Conservation (phyloP, 2,113 vertebrate species). For the Raja brachyura region DNA sequence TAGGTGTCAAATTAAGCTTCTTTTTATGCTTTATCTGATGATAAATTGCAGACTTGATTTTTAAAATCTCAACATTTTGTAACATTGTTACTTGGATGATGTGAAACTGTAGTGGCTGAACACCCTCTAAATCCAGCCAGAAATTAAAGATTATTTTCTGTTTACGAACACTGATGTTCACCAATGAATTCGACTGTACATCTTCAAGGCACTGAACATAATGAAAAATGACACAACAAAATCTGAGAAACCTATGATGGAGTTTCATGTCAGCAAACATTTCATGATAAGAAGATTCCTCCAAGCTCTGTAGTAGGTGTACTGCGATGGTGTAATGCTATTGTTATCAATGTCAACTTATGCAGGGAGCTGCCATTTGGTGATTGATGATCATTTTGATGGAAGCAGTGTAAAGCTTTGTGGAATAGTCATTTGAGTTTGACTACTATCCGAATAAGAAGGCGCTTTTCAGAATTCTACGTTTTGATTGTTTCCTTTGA, state of each 20-base stretch:
- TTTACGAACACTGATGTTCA: background rate
- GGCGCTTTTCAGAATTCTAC: background rate
- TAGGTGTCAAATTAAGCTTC: too few species aligned
- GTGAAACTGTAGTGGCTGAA: background rate
- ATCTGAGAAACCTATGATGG: background rate
- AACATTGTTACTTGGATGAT: too few species aligned
- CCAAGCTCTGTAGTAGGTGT: background rate
- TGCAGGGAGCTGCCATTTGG: background rate
- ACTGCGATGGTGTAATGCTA: background rate
- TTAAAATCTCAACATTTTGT: too few species aligned
- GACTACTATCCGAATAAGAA: background rate
- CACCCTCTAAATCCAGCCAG: background rate
- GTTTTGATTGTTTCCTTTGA: background rate
- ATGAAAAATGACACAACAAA: background rate
- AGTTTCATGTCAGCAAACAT: background rate
- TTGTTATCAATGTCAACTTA: background rate
- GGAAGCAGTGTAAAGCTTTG: background rate
- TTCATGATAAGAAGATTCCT: background rate
- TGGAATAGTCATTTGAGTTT: background rate
- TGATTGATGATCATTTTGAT: slow-evolving; percentile 1
- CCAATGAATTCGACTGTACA: background rate
- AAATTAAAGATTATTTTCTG: background rate
- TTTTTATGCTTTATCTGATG: too few species aligned
- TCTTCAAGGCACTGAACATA: background rate
- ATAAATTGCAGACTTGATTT: too few species aligned